A percentile compares a stretch with the other conserved stretches of the same genome.
phyloP scores from a whole-genome alignment of 2,113 vertebrate species.

The Stigmatopora nigra region DNA sequence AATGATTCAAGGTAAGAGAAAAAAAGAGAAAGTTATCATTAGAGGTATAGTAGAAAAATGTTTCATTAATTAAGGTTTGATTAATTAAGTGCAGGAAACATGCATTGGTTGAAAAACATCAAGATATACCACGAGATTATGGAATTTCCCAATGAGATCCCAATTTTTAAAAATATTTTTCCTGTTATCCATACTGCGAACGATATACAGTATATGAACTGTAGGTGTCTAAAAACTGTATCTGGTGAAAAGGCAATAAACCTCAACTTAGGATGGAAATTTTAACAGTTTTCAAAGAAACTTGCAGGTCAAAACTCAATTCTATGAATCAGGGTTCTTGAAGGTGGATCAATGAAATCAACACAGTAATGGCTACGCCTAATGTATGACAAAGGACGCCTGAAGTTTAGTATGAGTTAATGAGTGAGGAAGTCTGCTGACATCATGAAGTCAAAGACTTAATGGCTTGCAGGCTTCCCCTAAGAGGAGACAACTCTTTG shows the following conservation, averaged over 20 bases:
- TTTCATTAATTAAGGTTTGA: neutral
- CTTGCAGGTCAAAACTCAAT: neutral
- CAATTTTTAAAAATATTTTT: too few relatives aligned
- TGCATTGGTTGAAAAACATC: neutral
- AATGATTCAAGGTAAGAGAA: constrained; percentile 39
- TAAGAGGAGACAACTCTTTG: constrained; percentile 20
- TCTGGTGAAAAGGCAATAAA: neutral
- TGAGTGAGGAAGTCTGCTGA: constrained; percentile 23
- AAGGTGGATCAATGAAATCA: neutral
- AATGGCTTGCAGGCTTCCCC: constrained; percentile 16
- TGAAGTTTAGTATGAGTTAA: constrained; percentile 3
- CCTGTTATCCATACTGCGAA: too few relatives aligned
- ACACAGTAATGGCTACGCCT: neutral
- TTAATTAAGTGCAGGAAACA: neutral
- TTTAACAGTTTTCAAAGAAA: neutral
- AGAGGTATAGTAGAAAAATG: constrained; percentile 8
- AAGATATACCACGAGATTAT: neutral
- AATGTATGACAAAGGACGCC: constrained; percentile 9
- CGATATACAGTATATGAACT: neutral
- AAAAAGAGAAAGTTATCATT: constrained; percentile 45
- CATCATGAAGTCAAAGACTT: constrained; percentile 19
- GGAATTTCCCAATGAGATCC: neutral
- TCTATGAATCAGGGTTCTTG: neutral
- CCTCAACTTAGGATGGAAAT: neutral
- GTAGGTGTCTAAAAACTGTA: neutral